Percentiles rank a stretch among this genome's conserved stretches.
Evolutionary conservation across 2,888 invertebrate genomes (phyloP).

Genomic region (Synanthedon tipuliformis): DNA sequence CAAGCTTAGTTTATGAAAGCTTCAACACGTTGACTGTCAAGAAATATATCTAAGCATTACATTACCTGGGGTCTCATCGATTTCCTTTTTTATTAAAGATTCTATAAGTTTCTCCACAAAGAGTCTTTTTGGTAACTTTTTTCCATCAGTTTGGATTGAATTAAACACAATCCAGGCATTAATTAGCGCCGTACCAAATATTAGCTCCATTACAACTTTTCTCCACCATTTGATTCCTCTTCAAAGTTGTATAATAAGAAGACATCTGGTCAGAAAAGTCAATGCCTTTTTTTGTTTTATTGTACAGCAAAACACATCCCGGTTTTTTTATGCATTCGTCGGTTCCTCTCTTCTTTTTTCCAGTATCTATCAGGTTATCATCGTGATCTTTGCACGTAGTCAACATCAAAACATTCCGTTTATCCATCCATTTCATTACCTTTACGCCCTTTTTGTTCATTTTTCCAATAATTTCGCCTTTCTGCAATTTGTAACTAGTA

Average conservation of each 20-base stretch:
- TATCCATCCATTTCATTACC: constrained; percentile 15
- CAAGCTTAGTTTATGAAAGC: too few species aligned
- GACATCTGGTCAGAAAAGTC: constrained; percentile 17
- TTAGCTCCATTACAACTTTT: constrained; percentile 14
- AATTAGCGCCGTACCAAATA: constrained; percentile 16
- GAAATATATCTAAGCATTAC: too few species aligned
- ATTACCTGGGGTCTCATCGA: constrained; percentile 5
- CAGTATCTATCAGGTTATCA: constrained; percentile 8
- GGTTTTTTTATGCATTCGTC: constrained; percentile 13
- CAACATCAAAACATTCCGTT: constrained; percentile 13
- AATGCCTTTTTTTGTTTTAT: constrained; percentile 15
- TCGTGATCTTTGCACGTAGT: constrained; percentile 15
- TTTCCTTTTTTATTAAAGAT: constrained; percentile 8
- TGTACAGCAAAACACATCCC: constrained; percentile 13
- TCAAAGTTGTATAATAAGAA: constrained; percentile 10
- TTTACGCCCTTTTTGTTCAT: constrained; percentile 6
- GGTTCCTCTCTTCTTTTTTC: constrained; percentile 12
- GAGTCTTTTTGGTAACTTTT: constrained; percentile 3
- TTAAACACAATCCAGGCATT: constrained; percentile 16
- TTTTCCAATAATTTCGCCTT: constrained; percentile 5
- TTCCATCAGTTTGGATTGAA: constrained; percentile 11
- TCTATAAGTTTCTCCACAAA: constrained; percentile 12
- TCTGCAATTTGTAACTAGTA: neutral
- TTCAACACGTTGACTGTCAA: too few species aligned
- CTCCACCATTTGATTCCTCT: constrained; percentile 12